A percentile compares a stretch with the other conserved stretches of the same genome.
phyloP scores from a whole-genome alignment of 2,113 vertebrate species.

The Myiozetetes cayanensis region DNA sequence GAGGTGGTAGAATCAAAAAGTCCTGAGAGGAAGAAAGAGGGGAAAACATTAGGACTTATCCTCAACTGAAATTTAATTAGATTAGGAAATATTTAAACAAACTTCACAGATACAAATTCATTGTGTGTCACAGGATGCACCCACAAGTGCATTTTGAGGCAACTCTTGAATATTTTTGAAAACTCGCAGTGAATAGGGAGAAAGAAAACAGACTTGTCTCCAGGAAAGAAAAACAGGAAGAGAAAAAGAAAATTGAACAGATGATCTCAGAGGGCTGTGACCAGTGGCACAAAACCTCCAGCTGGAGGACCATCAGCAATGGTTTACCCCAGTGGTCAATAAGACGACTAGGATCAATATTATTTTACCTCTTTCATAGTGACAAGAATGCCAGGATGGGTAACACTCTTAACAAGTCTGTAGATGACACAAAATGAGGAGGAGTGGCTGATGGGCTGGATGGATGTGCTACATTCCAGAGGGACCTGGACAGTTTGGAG shows the following conservation, averaged over 20 bases:
- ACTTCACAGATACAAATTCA: neutral
- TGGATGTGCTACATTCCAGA: neutral
- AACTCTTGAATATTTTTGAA: neutral
- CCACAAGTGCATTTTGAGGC: neutral
- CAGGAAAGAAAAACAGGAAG: neutral
- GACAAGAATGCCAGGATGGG: neutral
- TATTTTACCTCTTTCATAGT: neutral
- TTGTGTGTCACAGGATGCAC: neutral
- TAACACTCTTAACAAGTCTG: neutral
- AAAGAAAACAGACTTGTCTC: neutral
- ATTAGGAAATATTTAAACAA: neutral
- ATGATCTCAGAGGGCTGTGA: neutral
- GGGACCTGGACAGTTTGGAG: neutral
- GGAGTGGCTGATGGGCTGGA: neutral
- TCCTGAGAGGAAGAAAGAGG: neutral
- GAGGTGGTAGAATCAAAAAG: rapidly evolving
- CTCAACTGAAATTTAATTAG: neutral
- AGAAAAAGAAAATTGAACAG: neutral
- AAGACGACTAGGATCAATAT: neutral
- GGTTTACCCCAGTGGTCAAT: neutral
- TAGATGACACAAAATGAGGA: neutral
- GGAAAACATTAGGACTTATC: neutral
- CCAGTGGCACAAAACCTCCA: neutral
- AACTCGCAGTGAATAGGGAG: neutral
- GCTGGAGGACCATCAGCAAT: neutral